Evolutionary conservation across 2,113 vertebrate species (phyloP).

Genomic region (Pseudonaja textilis): DNA sequence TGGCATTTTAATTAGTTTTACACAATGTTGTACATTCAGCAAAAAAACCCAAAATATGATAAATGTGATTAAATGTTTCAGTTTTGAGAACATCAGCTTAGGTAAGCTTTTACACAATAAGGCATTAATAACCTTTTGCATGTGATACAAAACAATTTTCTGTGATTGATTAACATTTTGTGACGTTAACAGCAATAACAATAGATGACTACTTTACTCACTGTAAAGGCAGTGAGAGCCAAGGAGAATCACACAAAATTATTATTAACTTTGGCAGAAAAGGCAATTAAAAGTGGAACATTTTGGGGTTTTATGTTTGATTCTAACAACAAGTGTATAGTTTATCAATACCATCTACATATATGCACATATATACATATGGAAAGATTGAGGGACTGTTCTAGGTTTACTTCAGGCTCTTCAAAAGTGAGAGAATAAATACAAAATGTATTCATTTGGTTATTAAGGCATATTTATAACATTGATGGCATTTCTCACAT

Average conservation of each 20-base stretch:
- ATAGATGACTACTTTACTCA: constrained; percentile 63
- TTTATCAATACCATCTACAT: constrained; percentile 14
- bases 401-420: neutral
- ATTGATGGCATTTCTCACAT: neutral
- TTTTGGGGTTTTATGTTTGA: constrained; percentile 50
- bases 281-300: constrained; percentile 52
- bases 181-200: constrained; percentile 67
- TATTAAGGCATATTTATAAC: constrained; percentile 35
- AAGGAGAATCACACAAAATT: constrained; percentile 60
- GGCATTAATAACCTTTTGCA: constrained; percentile 74
- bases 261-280: constrained; percentile 7
- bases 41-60: constrained; percentile 78
- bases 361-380: neutral
- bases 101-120: constrained; percentile 79
- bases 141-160: constrained; percentile 68
- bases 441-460: constrained; percentile 25
- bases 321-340: constrained; percentile 43
- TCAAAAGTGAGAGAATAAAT: constrained; percentile 22
- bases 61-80: constrained; percentile 88
- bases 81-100: constrained; percentile 83
- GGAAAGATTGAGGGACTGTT: neutral
- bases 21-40: constrained; percentile 85
- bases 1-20: constrained; percentile 87
- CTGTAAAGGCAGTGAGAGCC: constrained; percentile 60
- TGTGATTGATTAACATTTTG: constrained; percentile 73